Conservation (phyloP, 2,797 vertebrate species). For the Mormyrus hasselquistii region DNA sequence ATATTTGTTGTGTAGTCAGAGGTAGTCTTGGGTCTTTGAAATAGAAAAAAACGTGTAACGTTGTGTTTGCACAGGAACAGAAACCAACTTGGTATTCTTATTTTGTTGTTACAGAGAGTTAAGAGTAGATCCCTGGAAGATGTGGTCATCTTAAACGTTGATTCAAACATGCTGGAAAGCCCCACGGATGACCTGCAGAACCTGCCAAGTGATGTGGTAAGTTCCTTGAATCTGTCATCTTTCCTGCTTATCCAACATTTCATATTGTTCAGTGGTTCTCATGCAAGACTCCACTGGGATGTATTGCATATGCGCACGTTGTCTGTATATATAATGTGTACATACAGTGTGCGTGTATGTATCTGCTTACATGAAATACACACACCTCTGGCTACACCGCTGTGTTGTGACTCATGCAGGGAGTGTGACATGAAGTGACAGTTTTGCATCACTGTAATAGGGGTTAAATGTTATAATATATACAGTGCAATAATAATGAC, state of each 20-base stretch:
- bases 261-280: neutral
- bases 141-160: constrained; percentile 92
- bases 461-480: neutral
- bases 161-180: constrained; percentile 90
- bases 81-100: neutral
- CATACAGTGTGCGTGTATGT: neutral
- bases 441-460: neutral
- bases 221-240: constrained; percentile 38
- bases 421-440: neutral
- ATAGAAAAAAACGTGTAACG: neutral
- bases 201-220: constrained; percentile 93
- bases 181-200: constrained; percentile 86
- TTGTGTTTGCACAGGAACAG: neutral
- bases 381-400: neutral
- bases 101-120: constrained; percentile 66
- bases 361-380: neutral
- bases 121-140: constrained; percentile 86
- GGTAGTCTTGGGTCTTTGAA: neutral
- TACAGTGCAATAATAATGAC: neutral
- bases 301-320: neutral
- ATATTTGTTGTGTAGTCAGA: neutral
- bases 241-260: neutral
- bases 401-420: neutral
- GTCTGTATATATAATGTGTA: neutral
- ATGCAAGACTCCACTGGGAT: neutral